Evolutionary conservation across 2,888 invertebrate genomes (phyloP).

Genomic region (Lepidonotus clava): DNA sequence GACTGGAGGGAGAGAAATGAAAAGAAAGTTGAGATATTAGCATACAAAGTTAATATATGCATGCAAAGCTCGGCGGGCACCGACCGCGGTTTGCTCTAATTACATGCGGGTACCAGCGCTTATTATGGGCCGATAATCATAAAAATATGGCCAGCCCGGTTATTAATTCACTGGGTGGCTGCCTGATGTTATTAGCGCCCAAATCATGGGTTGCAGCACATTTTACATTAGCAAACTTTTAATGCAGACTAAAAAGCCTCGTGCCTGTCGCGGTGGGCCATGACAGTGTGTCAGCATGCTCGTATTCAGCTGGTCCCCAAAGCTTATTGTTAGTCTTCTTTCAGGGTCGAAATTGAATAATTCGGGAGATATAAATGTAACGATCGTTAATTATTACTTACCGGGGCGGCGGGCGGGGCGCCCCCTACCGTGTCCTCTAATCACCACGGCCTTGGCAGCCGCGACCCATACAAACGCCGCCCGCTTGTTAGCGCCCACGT

Average conservation of each 20-base stretch:
- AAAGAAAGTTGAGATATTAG: conserved; percentile 15
- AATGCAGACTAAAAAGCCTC: neutral
- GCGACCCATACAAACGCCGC: neutral
- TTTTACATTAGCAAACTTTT: conserved; percentile 1
- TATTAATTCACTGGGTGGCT: conserved; percentile 26
- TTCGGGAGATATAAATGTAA: conserved; percentile 24
- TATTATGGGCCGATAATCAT: conserved; percentile 17
- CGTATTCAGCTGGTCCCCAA: neutral
- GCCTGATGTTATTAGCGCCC: conserved; percentile 5
- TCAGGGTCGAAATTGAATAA: conserved; percentile 30
- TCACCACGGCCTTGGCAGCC: neutral
- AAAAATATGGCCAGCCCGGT: conserved; percentile 2
- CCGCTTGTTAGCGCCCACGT: too few relatives aligned
- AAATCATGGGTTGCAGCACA: conserved; percentile 38
- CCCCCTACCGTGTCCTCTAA: conserved; percentile 8
- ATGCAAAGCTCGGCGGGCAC: neutral
- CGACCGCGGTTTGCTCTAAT: neutral
- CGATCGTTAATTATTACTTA: conserved; percentile 45
- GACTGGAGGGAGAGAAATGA: neutral
- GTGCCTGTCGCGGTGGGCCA: neutral
- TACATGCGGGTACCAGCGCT: conserved; percentile 36
- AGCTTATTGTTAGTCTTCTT: conserved; percentile 20
- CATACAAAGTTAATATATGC: conserved; percentile 27
- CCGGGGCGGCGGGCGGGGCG: neutral
- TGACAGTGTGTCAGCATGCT: conserved; percentile 4